Conservation (phyloP, 2,113 vertebrate genomes). For the Elachura formosa region DNA sequence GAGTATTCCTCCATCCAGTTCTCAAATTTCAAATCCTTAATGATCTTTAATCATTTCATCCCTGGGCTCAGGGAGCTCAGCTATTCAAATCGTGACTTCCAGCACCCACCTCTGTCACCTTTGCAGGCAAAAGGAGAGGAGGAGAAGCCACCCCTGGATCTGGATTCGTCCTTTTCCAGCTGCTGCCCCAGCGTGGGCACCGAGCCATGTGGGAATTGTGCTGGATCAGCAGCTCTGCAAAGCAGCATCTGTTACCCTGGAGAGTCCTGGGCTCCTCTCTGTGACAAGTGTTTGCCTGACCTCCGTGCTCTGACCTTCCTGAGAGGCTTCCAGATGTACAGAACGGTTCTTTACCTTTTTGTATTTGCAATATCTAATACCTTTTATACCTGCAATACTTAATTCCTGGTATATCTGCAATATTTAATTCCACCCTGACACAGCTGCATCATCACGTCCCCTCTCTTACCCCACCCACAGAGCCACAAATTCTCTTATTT, state of each 20-base stretch:
- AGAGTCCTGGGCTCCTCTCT: not conserved
- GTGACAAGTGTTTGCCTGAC: fast-evolving
- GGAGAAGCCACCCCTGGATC: not conserved
- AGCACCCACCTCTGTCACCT: not conserved
- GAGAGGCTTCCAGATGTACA: not conserved
- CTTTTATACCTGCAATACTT: no score
- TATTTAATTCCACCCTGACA: not conserved
- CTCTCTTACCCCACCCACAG: not conserved
- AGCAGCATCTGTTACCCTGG: not conserved
- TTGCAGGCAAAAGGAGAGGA: not conserved
- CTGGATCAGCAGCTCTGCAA: not conserved
- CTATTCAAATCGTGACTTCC: not conserved
- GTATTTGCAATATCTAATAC: no score
- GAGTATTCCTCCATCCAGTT: fast-evolving
- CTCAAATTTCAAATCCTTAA: not conserved
- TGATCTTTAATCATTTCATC: not conserved
- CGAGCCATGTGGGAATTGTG: not conserved
- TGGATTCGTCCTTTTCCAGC: not conserved
- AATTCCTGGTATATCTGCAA: no score
- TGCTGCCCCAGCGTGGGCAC: not conserved
- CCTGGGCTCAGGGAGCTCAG: not conserved
- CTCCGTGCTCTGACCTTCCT: not conserved
- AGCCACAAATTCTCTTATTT: not conserved
- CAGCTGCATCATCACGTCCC: not conserved
- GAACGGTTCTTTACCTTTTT: fast-evolving